These are phyloP conservation scores for Neotoxoptera formosana DNA, from an alignment of 1,140 invertebrate species.

Conservation along the genomic window DNA sequence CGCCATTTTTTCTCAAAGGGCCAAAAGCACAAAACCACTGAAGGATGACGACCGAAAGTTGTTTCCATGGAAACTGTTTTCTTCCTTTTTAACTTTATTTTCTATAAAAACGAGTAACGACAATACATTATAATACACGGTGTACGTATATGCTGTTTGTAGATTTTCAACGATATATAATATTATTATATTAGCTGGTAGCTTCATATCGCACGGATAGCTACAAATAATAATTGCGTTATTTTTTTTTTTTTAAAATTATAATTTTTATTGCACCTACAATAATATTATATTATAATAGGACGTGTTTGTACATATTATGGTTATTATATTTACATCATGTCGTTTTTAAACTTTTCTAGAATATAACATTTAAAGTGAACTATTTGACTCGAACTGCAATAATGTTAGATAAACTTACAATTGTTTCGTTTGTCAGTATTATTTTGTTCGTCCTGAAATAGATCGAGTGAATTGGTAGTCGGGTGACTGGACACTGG, in stretches of 20 bases:
- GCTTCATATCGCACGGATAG: no score
- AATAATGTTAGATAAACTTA: background rate
- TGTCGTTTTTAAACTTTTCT: background rate
- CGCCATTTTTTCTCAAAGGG: conserved; percentile 35
- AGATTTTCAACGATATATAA: background rate
- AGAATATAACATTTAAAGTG: no score
- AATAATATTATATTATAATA: no score
- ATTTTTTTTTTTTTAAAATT: background rate
- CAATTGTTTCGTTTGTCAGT: conserved; percentile 48
- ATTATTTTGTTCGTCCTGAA: conserved; percentile 56
- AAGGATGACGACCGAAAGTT: conserved; percentile 48
- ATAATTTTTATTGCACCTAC: background rate
- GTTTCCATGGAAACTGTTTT: conserved; percentile 55
- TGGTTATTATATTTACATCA: background rate
- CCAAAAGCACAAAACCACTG: conserved; percentile 55
- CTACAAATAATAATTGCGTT: background rate
- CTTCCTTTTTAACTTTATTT: conserved; percentile 37
- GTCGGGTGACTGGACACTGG: conserved; percentile 44
- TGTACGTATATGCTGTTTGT: conserved; percentile 3
- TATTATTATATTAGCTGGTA: conserved; percentile 19
- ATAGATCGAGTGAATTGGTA: conserved; percentile 56
- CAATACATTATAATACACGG: background rate
- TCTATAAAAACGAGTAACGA: conserved; percentile 18
- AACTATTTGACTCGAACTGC: background rate
- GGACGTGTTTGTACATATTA: background rate